Evolutionary conservation across 2,113 vertebrate species (phyloP).

Genomic region (Bagarius yarrelli): DNA sequence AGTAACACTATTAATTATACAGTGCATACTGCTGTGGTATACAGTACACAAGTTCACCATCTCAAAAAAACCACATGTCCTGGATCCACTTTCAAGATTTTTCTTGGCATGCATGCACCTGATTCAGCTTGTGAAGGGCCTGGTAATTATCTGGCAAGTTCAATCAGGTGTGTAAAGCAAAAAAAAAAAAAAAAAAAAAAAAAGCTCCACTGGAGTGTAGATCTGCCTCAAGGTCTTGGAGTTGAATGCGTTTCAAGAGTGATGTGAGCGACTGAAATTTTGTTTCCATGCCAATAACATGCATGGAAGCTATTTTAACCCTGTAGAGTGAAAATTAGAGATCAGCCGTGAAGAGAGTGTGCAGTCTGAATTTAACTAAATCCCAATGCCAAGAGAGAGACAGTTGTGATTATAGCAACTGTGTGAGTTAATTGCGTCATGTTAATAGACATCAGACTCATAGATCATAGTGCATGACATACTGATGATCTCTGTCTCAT

Average conservation of each 20-base stretch:
- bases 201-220: neutral
- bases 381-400: neutral
- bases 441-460: neutral
- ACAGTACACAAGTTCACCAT: neutral
- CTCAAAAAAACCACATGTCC: neutral
- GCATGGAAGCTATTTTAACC: conserved; percentile 7
- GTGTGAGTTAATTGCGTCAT: neutral
- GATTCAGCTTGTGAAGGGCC: conserved; percentile 16
- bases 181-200: neutral
- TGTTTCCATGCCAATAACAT: conserved; percentile 23
- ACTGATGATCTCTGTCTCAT: neutral
- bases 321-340: neutral
- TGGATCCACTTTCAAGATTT: conserved; percentile 6
- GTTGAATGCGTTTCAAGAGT: conserved; percentile 1
- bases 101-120: conserved; percentile 20
- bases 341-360: neutral
- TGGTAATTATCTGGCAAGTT: conserved; percentile 33
- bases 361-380: neutral
- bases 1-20: neutral
- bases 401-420: neutral
- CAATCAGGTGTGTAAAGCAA: conserved; percentile 41
- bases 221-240: conserved; percentile 22
- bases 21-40: neutral
- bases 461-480: neutral
- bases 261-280: conserved; percentile 19